Conservation (phyloP, 2,113 vertebrate species). For the Lagopus leucura region DNA sequence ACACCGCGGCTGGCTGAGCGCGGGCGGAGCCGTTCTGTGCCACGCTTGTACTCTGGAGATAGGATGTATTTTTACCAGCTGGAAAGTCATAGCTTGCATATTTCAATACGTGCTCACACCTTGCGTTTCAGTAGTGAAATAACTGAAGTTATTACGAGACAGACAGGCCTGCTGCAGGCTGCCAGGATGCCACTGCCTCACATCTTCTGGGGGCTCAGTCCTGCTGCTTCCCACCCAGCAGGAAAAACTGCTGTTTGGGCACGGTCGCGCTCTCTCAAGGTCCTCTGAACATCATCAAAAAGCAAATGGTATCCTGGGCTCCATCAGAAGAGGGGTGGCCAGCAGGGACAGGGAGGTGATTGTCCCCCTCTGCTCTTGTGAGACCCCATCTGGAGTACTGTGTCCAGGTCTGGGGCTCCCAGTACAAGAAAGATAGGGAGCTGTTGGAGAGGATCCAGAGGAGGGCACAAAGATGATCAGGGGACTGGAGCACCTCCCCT, state of each 20-base stretch:
- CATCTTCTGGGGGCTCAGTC: background rate
- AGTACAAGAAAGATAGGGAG: too few relatives aligned
- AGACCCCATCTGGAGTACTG: too few relatives aligned
- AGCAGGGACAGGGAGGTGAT: too few relatives aligned
- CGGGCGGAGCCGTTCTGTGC: background rate
- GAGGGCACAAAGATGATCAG: too few relatives aligned
- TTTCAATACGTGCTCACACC: background rate
- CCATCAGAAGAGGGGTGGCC: too few relatives aligned
- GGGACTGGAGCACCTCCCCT: too few relatives aligned
- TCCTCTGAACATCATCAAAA: background rate
- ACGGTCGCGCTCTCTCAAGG: background rate
- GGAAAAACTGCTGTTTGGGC: background rate
- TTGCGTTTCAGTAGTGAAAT: background rate
- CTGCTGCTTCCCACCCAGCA: background rate
- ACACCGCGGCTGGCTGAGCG: slow-evolving; percentile 34
- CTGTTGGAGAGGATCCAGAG: too few relatives aligned
- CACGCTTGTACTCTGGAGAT: background rate
- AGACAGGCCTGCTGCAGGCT: too few relatives aligned
- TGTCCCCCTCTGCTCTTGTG: too few relatives aligned
- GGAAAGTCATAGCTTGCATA: background rate
- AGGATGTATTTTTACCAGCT: background rate
- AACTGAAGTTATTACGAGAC: background rate
- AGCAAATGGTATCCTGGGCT: too few relatives aligned
- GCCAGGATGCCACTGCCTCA: too few relatives aligned
- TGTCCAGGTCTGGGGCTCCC: too few relatives aligned